Evolutionary conservation across 37 sponge, comb jelly and placozoan genomes (phyloP).

Genomic region (Chondrosia reniformis): DNA sequence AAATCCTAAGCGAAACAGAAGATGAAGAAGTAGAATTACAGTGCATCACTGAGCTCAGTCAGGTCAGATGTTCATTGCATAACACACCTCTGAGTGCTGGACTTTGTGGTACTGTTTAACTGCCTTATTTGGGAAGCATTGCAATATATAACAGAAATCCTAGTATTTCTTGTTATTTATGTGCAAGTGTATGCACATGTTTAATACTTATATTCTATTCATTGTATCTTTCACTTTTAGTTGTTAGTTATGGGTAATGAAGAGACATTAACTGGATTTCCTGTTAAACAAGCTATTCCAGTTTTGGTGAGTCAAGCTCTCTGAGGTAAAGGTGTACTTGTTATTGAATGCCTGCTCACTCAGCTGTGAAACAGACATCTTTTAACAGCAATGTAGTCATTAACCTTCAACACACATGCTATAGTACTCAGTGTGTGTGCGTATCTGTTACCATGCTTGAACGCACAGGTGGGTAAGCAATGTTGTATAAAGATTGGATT

Average conservation of each 20-base stretch:
- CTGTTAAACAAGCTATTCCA: constrained; percentile 87
- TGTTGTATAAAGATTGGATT: too few relatives aligned
- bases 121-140: too few relatives aligned
- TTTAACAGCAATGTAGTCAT: neutral
- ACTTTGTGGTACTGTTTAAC: too few relatives aligned
- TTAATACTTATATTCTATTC: neutral
- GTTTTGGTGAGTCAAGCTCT: constrained; percentile 83
- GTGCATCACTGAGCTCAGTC: neutral
- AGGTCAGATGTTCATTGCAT: neutral
- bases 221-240: constrained; percentile 20
- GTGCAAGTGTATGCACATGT: neutral
- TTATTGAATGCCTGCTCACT: neutral
- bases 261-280: constrained; percentile 93
- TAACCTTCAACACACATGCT: neutral
- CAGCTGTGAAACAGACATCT: neutral
- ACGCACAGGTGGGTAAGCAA: neutral
- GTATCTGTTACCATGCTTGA: neutral
- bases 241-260: constrained; percentile 97
- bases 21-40: neutral
- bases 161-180: neutral
- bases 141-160: neutral
- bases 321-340: neutral
- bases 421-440: neutral
- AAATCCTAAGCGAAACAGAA: neutral
- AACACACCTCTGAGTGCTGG: too few relatives aligned